Conservation (phyloP, 2,797 vertebrate species). For the Cossypha heuglini region DNA sequence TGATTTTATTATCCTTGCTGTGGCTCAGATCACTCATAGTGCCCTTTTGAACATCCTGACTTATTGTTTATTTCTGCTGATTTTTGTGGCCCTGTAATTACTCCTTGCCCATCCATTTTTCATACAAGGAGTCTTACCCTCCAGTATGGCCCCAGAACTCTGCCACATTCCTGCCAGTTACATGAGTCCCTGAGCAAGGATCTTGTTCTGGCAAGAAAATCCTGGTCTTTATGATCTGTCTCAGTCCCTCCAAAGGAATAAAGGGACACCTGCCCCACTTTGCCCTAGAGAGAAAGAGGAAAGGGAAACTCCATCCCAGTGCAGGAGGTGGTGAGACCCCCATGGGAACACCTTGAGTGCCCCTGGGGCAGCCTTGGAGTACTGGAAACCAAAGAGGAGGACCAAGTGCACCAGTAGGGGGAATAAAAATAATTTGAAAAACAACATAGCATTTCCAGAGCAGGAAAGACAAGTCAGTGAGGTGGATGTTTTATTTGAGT, state of each 20-base stretch:
- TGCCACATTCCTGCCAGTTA: not conserved
- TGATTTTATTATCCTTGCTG: slow-evolving; percentile 44
- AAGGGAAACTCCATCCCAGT: not conserved
- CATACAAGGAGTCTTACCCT: not conserved
- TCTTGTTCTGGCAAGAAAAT: not conserved
- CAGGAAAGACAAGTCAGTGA: not conserved
- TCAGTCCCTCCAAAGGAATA: not conserved
- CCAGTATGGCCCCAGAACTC: not conserved
- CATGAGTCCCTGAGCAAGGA: not conserved
- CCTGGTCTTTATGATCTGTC: not conserved
- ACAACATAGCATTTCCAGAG: not conserved
- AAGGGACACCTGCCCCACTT: not conserved
- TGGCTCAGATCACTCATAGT: not conserved
- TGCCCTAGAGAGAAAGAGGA: not conserved
- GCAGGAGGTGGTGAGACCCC: not conserved
- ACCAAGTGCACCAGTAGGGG: not conserved
- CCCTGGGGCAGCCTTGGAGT: rapidly evolving
- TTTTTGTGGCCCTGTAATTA: not conserved
- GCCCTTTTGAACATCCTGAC: not conserved
- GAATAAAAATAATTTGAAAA: not conserved
- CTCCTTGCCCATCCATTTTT: not conserved
- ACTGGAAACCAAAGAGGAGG: not conserved
- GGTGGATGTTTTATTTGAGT: not conserved
- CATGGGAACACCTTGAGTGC: rapidly evolving
- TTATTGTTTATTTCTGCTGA: not conserved